Evolutionary conservation across 2,888 invertebrate genomes (phyloP), one percentile per base, ranked within the genome.

Genomic region (Cataglyphis livida): DNA sequence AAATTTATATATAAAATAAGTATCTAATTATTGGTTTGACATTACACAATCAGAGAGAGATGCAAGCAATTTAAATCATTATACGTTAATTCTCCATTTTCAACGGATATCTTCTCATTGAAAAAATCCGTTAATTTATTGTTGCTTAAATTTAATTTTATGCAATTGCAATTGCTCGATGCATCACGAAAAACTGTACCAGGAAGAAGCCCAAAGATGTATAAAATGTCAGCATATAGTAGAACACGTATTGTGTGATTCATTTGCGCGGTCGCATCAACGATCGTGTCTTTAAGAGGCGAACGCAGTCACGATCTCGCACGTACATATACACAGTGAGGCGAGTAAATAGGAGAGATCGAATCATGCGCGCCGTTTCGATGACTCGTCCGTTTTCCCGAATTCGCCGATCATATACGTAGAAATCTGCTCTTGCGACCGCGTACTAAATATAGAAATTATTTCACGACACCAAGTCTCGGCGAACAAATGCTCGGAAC

Each of bases 371-470:
- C n/a, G 48, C 25, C 35, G 62, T 62, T 32, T 18, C 78, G 84
- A 84, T 89, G 87, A 87, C 74, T 89, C 85, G 74, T 71, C 15
- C 61, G 32, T 84, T 89, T 51, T 83, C 82, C 51, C 51, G 73
- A 79, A 90, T 88, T 87, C 83, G 62, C n/a, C 61, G 81, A 66
- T 84, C 62, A 74, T 59, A 44, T 68, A 74, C 65, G n/a, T 71
- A 74, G 78, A 81, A 84, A 78, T 12, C 57, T 48, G 65, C 44
- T n/a, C 44, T n/a, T 15, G 44, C 44, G 57, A 44, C 12, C 51
- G 38, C 62, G 84, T 38, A 78, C 87, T 87, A 88, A 91, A 91
- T 87, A 90, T 89, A 90, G 89, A 81, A 87, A 86, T 91, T 86
- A 88, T 88, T 83, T 84, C 85, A 83, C 84, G 62, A 61, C 64